phyloP scores from a whole-genome alignment of 2,113 vertebrate genomes.

The Pseudorectes ferrugineus region DNA sequence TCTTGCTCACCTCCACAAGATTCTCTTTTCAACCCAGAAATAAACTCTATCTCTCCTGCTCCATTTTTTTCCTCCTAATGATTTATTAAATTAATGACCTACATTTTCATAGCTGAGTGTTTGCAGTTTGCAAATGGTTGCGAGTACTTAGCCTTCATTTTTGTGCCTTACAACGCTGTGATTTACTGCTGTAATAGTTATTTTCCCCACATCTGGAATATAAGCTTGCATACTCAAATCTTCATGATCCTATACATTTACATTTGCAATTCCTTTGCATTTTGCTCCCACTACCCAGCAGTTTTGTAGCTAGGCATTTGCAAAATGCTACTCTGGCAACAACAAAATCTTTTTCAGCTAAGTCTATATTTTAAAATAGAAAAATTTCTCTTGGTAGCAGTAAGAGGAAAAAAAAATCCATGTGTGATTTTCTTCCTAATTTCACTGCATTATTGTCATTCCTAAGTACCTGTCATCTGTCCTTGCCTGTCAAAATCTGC shows the following conservation, averaged over 20 bases:
- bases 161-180: fast-evolving
- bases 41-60: neutral
- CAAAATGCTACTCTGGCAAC: neutral
- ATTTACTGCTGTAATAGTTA: neutral
- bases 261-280: neutral
- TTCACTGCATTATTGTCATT: neutral
- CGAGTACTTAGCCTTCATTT: neutral
- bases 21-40: neutral
- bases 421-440: neutral
- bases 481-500: neutral
- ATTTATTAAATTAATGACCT: neutral
- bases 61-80: neutral
- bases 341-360: neutral
- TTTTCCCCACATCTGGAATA: neutral
- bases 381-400: neutral
- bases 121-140: neutral
- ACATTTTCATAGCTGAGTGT: neutral
- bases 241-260: neutral
- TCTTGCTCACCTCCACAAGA: neutral
- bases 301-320: neutral
- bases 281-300: neutral
- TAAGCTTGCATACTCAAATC: neutral
- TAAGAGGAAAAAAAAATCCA: neutral
- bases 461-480: neutral
- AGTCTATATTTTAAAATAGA: neutral